Conservation (phyloP, 2,113 vertebrate genomes). For the Hipposideros armiger region DNA sequence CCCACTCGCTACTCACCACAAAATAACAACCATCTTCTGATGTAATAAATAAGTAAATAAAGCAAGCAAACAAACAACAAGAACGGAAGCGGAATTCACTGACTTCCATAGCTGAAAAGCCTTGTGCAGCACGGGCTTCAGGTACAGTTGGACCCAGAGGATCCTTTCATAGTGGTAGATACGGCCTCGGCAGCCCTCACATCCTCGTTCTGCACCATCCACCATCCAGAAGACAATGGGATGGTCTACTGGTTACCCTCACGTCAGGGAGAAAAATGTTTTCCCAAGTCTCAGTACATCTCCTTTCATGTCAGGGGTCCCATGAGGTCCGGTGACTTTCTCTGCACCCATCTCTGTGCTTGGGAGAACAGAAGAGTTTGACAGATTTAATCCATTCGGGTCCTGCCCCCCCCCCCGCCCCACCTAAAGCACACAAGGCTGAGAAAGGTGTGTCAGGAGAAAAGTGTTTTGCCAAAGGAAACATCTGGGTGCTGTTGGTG, state of each 20-base stretch:
- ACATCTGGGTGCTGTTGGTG: neutral
- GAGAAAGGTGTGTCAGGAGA: neutral
- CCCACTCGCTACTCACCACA: fast-evolving
- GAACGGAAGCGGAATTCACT: too few relatives aligned
- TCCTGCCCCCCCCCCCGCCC: too few relatives aligned
- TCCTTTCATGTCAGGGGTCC: neutral
- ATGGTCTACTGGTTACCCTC: neutral
- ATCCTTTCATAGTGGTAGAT: neutral
- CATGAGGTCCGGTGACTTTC: neutral
- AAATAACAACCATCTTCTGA: too few relatives aligned
- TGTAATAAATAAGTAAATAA: neutral
- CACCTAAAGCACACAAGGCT: neutral
- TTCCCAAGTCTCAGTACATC: neutral
- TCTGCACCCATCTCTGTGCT: neutral
- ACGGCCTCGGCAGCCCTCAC: neutral
- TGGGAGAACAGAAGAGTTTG: neutral
- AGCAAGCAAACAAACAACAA: too few relatives aligned
- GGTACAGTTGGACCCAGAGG: neutral
- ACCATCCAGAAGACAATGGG: neutral
- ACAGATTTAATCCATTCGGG: neutral
- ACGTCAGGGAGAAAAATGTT: neutral
- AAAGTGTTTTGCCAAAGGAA: too few relatives aligned
- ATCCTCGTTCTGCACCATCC: neutral
- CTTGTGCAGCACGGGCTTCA: neutral
- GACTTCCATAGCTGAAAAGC: neutral